Evolutionary conservation across 2,888 invertebrate genomes (phyloP), one percentile per base, ranked within the genome.

Genomic region (Morpho helenor): DNA sequence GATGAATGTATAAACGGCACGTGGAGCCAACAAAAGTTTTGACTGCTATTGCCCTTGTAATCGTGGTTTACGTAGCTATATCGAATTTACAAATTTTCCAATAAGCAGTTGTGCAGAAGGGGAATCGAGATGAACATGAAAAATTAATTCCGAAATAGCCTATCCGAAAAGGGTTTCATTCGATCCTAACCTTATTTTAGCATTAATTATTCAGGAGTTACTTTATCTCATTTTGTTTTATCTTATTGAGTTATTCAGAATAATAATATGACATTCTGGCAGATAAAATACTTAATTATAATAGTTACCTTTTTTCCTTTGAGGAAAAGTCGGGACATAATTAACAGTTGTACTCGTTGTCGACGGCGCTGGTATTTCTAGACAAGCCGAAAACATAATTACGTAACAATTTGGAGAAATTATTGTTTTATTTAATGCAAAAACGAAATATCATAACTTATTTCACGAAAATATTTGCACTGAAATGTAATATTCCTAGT

Each of bases 281-380:
- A 16, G 43, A 48, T 54, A 49, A 43, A 61, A 52, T 45, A 49
- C 45, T 49, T 49, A 10, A 50, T 56, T 43, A 43, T n/a, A 31
- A 59, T 57, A 59, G 48, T 64, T 91, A 94, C 94, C 94, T 92
- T 93, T 93, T 85, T 94, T 94, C 78, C 89, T 93, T 64, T 92
- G 87, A 49, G 92, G 90, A 67, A 91, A 87, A 57, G 93, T 92
- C 49, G 92, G 91, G 41, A 92, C 87, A 72, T 92, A 91, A 75
- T 89, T 90, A 49, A 91, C 83, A 50, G 89, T 86, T 42, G 92
- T 92, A 62, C 92, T 92, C 44, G 93, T 93, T 63, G 96, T 96
- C 41, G 96, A 96, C 43, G 96, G 96, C 31, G 96, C 95, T 49
- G 96, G 95, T 84, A 96, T 96, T 93, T 96, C 96, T 96, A 92